Base-by-base conservation (phyloP, 2,797 vertebrate species). In the Thripadectes ignobilis region DNA sequence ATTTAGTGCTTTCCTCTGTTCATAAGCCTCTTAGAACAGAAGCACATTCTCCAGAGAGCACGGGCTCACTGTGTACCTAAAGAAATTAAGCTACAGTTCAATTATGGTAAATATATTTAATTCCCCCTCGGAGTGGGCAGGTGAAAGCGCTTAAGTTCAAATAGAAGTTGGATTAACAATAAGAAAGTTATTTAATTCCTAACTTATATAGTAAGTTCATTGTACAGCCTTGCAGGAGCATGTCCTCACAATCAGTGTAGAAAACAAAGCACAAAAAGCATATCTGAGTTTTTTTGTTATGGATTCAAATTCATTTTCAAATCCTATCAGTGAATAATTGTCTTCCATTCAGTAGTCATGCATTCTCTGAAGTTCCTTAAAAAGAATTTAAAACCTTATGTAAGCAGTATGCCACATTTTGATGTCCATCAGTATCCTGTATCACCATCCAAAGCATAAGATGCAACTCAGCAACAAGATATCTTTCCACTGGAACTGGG, bases 71-170 rank as follows among this genome's bases (percentile, higher is more conserved):
- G 22, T 68, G 71, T 92, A 85, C 67, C 75, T 95, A 92, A 91
- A 71, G 89, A 92, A 96, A 94, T 87, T 83, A 93, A 86, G 54
- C 88, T 91, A 65, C 63, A 75, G 84, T 77, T 95, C 88, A 95
- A 73, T 87, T 91, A 89, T 63, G 32, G 61, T 86, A 96, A 97
- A 97, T 87, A 89, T 83, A 82, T 88, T 94, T 92, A 11, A 79
- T 91, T 91, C 59, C 45, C 59, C 73, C 49, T 48, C 38, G 48
- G 48, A 93, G 30, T 11, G 51, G 27, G 41, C 51, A 93, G 81
- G 76, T 93, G 67, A 93, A 89, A 93, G 72, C 57, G 14, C 38
- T 81, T 75, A 55, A 85, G 85, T 94, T 93, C 79, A 88, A 94
- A 93, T 34, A n/a, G 67, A 88, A 80, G 57, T 46, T 68, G 91